Conservation (phyloP, 2,888 invertebrate genomes). For the Agelastica alni region DNA sequence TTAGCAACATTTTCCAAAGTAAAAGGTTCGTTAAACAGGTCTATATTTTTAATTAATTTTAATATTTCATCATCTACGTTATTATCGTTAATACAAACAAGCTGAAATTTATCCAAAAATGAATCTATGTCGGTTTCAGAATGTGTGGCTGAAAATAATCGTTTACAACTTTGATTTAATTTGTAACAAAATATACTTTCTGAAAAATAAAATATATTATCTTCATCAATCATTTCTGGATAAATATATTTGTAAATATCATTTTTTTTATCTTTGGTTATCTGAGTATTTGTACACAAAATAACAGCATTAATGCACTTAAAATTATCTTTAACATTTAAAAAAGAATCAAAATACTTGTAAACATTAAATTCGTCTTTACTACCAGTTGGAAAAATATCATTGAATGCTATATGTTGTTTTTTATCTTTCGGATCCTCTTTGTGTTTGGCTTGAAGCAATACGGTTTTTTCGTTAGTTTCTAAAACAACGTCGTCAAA, state of each 20-base stretch:
- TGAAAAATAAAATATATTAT: neutral
- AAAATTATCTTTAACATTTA: neutral
- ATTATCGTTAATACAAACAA: neutral
- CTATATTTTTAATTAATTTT: neutral
- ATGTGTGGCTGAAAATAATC: neutral
- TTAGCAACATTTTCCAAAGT: neutral
- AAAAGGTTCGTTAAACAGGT: neutral
- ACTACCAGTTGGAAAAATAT: neutral
- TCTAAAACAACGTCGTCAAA: constrained; percentile 6
- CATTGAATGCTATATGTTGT: neutral
- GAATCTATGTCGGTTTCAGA: neutral
- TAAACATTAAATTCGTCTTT: neutral
- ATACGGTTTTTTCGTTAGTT: neutral
- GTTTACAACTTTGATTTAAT: neutral
- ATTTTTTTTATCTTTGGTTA: neutral
- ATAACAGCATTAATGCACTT: neutral
- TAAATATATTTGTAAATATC: neutral
- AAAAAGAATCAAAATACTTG: neutral
- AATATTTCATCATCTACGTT: neutral
- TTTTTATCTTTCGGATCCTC: constrained; percentile 2
- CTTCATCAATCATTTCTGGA: neutral
- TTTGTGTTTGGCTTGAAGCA: constrained; percentile 8
- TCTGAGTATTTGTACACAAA: neutral
- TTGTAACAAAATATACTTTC: neutral
- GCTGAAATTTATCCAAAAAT: neutral